Percentiles rank a stretch among this genome's conserved stretches.
These are phyloP conservation scores for Coranthus polyacanthus DNA, from an alignment of 2,797 vertebrate species.

Conservation along the genomic window DNA sequence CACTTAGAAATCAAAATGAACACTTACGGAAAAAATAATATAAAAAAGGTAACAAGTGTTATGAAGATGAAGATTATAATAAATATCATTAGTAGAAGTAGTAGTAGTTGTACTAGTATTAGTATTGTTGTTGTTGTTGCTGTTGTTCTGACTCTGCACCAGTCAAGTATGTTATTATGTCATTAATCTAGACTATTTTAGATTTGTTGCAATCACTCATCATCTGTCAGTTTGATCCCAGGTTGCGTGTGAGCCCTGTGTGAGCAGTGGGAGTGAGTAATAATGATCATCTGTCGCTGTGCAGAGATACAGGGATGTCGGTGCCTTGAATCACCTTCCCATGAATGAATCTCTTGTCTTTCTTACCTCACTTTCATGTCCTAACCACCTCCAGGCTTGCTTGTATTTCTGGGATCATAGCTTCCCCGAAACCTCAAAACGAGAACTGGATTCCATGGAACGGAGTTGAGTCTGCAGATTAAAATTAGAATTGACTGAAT, in stretches of 20 bases:
- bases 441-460: conserved; percentile 68
- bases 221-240: conserved; percentile 58
- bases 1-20: no score
- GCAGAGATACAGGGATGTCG: conserved; percentile 79
- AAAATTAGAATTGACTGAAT: background rate
- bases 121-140: background rate
- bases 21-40: no score
- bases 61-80: no score
- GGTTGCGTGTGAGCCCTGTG: conserved; percentile 82
- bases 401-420: conserved; percentile 79
- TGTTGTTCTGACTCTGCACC: background rate
- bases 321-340: conserved; percentile 82
- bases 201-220: conserved; percentile 45
- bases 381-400: conserved; percentile 83
- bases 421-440: conserved; percentile 61
- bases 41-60: no score
- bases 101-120: no score
- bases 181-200: conserved; percentile 15
- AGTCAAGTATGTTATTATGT: conserved; percentile 20
- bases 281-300: conserved; percentile 81
- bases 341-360: conserved; percentile 86
- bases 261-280: conserved; percentile 78
- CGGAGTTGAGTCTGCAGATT: conserved; percentile 17
- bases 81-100: no score
- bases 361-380: conserved; percentile 83